A percentile compares a stretch with the other conserved stretches of the same genome.
Conservation (phyloP, 2,113 vertebrate species). For the Reinhardtius hippoglossoides region DNA sequence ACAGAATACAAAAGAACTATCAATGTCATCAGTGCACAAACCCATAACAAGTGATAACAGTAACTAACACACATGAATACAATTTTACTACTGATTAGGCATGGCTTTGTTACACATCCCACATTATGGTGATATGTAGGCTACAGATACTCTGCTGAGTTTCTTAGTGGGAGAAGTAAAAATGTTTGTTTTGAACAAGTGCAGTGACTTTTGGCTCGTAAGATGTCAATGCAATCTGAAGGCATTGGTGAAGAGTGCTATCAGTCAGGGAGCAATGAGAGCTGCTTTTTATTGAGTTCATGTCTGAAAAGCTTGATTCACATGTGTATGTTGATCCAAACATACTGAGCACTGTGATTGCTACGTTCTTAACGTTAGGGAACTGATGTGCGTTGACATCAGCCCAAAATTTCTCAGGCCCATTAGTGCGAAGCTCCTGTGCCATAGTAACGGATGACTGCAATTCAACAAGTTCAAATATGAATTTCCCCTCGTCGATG, state of each 20-base stretch:
- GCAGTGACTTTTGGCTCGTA: neutral
- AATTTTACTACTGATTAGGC: too few species aligned
- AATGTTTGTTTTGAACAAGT: neutral
- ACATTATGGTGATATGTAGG: neutral
- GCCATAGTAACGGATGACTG: too few species aligned
- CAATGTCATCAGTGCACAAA: too few species aligned
- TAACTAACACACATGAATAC: neutral
- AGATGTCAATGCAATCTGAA: neutral
- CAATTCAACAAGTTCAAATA: neutral
- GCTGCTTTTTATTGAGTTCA: neutral
- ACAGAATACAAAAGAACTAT: neutral
- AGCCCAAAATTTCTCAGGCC: too few species aligned
- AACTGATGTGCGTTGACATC: neutral
- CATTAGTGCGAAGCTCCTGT: too few species aligned
- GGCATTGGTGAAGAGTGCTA: neutral
- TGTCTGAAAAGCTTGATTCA: neutral
- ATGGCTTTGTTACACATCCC: conserved; percentile 1
- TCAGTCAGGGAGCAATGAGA: neutral
- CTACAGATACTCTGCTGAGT: neutral
- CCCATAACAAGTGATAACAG: too few species aligned
- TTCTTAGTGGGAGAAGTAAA: neutral
- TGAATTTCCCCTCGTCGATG: neutral
- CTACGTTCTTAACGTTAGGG: too few species aligned
- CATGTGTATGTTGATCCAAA: neutral
- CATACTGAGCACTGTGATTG: too few species aligned